These are phyloP conservation scores for Hydropsyche tenuis DNA, from an alignment of 1,140 invertebrate species.

Conservation along the genomic window DNA sequence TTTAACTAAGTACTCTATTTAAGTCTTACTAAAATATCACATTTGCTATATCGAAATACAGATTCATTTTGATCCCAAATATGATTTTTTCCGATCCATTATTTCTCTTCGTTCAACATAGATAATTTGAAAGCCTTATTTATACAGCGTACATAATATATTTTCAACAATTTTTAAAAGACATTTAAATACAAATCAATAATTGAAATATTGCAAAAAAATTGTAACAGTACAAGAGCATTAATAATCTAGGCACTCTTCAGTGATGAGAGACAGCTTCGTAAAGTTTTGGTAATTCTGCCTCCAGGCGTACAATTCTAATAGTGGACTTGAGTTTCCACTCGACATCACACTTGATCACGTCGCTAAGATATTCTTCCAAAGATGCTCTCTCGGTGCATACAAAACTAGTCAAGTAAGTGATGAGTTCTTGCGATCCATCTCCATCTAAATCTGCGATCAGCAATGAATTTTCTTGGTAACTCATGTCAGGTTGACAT, in stretches of 20 bases:
- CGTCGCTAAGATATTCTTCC: constrained; percentile 54
- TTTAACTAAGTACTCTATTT: no score
- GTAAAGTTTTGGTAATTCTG: constrained; percentile 72
- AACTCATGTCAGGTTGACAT: constrained; percentile 76
- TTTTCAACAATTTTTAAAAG: no score
- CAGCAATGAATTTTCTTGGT: constrained; percentile 72
- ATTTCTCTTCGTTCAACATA: no score
- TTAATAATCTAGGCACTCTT: constrained; percentile 38
- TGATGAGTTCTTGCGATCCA: constrained; percentile 75
- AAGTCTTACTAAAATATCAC: constrained; percentile 23
- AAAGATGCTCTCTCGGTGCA: constrained; percentile 58
- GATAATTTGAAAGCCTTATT: no score
- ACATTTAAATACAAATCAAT: no score
- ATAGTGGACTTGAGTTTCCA: constrained; percentile 69
- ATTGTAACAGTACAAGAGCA: no score
- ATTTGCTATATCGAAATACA: not conserved
- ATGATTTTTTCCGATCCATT: not conserved
- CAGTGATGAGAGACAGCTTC: constrained; percentile 52
- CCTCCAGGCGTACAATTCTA: constrained; percentile 70
- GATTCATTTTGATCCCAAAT: not conserved
- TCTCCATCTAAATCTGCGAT: constrained; percentile 77
- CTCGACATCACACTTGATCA: constrained; percentile 57
- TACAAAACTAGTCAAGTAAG: constrained; percentile 71
- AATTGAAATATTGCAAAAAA: no score
- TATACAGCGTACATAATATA: no score